Conservation (phyloP, 2,113 vertebrate genomes). For the Hemibagrus wyckioides region DNA sequence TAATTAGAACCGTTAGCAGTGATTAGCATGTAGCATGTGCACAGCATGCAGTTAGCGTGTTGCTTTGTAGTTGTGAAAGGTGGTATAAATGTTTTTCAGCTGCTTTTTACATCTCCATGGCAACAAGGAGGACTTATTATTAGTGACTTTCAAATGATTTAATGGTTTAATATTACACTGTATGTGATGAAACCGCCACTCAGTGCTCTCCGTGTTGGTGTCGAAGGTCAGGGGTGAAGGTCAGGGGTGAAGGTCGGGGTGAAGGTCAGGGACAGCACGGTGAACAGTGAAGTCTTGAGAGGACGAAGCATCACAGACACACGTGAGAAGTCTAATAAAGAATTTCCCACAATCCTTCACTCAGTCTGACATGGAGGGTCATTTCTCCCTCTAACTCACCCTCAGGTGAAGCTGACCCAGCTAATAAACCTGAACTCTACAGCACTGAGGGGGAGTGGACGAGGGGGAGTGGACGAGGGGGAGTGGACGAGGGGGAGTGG, state of each 20-base stretch:
- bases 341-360: constrained; percentile 28
- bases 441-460: background rate
- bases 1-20: background rate
- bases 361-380: background rate
- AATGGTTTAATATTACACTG: background rate
- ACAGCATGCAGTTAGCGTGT: background rate
- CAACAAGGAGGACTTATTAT: background rate
- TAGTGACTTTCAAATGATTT: background rate
- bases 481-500: no score
- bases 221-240: background rate
- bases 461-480: background rate
- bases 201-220: background rate
- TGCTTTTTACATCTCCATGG: constrained; percentile 43
- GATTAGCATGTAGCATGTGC: background rate
- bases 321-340: constrained; percentile 76
- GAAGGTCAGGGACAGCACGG: constrained; percentile 58
- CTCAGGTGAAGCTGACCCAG: background rate
- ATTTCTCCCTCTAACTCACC: background rate
- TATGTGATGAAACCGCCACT: background rate
- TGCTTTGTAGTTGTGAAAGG: constrained; percentile 27
- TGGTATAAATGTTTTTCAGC: background rate
- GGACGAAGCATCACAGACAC: constrained; percentile 73
- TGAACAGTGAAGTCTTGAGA: constrained; percentile 75
- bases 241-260: constrained; percentile 8
- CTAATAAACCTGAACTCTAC: background rate